Base-by-base conservation (phyloP, 1,140 invertebrate genomes). In the Lutraria rhynchaena region DNA sequence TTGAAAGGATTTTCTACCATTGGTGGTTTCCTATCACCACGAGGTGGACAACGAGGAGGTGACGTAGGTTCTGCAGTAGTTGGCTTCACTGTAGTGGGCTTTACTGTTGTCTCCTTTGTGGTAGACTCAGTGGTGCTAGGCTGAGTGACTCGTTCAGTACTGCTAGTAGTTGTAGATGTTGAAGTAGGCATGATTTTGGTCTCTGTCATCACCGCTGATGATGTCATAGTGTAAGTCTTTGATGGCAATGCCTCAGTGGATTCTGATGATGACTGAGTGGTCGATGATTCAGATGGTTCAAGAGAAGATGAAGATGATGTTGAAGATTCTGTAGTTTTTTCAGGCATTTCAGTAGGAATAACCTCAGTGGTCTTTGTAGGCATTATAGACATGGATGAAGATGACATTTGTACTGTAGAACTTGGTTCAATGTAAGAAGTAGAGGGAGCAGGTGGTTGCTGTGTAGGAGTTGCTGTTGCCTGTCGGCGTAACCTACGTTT, bases 371-470 rank as follows among this genome's bases (percentile, higher is more conserved):
- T 84, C 55, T 86, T 87, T 0, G 87, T 87, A 58, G 88, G 87
- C 44, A 78, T 55, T 15, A 87, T 87, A 9, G 27, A 27, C 24
- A 71, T 61, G 15, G 83, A 31, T 24, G 73, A 76, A 1, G 85
- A 58, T 31, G 73, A 15, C 15, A 86, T 83, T 0, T 82, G 69
- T 19, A 84, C 74, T 13, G 67, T 82, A 15, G 69, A 67, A 15
- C 76, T 86, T 15, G 83, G 81, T 13, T 74, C 84, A 29, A 89
- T 70, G 15, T 7, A 41, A 22, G 83, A 19, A 17, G 76, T 82
- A 15, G 87, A 88, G 11, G 90, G 89, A 57, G 86, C 84, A 33
- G 83, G 82, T 13, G 85, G 84, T 0, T 87, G 87, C 15, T 82
- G 41, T 22, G 46, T 82, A 15, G 86, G 74, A 33, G 83, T 87